These are phyloP conservation scores for Boloria euphrosyne DNA, from an alignment of 2,888 invertebrate genomes.

Conservation along the genomic window DNA sequence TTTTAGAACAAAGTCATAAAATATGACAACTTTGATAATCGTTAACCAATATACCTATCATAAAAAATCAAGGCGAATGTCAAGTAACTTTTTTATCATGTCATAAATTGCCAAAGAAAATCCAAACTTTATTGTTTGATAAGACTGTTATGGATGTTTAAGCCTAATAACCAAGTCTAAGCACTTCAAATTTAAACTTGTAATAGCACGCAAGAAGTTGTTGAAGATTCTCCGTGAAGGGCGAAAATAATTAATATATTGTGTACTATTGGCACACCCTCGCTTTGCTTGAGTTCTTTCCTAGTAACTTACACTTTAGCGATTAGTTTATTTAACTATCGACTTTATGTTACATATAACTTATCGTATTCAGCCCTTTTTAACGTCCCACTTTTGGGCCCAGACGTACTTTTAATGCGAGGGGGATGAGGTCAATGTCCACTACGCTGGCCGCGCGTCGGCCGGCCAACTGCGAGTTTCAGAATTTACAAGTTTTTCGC, in stretches of 20 bases:
- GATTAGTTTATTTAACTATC: no score
- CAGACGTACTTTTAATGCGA: no score
- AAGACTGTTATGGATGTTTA: conserved; percentile 8
- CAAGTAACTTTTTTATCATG: not conserved
- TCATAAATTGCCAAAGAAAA: not conserved
- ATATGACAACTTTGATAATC: not conserved
- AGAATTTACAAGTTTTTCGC: no score
- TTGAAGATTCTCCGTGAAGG: conserved; percentile 10
- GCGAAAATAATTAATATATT: not conserved
- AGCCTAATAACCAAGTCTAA: conserved; percentile 5
- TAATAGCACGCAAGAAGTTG: conserved; percentile 23
- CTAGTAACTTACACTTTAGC: no score
- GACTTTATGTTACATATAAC: no score
- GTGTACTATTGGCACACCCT: no score
- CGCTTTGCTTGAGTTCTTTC: no score
- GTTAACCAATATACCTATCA: not conserved
- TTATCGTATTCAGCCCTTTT: no score
- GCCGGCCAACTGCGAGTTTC: no score
- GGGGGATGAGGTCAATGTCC: no score
- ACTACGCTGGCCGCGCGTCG: no score
- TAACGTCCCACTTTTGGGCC: no score
- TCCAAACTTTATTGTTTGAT: conserved; percentile 8
- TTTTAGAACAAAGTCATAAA: not conserved
- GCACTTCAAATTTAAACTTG: conserved; percentile 19
- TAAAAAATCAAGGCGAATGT: not conserved